These are phyloP conservation scores for Brachionus rotundiformis DNA, from an alignment of 1,140 invertebrate species.

Conservation along the genomic window DNA sequence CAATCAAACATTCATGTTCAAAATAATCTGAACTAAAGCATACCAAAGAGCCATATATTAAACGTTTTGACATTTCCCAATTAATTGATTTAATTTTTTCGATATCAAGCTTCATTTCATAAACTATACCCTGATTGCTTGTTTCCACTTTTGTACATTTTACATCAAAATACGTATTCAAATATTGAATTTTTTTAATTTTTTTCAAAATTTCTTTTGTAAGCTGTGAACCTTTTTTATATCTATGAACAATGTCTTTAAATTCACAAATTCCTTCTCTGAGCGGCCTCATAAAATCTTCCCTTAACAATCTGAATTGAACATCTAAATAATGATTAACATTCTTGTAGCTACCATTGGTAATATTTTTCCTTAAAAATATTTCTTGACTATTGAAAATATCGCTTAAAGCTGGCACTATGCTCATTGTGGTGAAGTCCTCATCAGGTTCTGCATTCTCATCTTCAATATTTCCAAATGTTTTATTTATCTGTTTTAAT, in stretches of 20 bases:
- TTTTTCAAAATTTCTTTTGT: neutral
- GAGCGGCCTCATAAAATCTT: conserved; percentile 69
- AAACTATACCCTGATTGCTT: conserved; percentile 51
- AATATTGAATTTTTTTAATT: conserved; percentile 19
- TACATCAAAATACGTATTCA: conserved; percentile 50
- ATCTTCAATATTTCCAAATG: neutral
- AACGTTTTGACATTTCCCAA: conserved; percentile 64
- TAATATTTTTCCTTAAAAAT: conserved; percentile 68
- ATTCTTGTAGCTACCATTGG: conserved; percentile 68
- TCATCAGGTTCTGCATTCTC: conserved; percentile 53
- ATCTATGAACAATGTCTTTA: conserved; percentile 33
- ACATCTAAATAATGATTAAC: conserved; percentile 74
- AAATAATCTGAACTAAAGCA: conserved; percentile 44
- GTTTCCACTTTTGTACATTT: neutral
- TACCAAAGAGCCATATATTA: conserved; percentile 68
- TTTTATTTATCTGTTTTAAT: neutral
- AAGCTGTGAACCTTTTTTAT: neutral
- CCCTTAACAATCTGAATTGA: conserved; percentile 74
- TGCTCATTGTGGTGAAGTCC: conserved; percentile 58
- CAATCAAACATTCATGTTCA: conserved; percentile 22
- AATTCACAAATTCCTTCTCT: conserved; percentile 61
- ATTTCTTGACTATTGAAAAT: conserved; percentile 55
- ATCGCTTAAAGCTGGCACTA: conserved; percentile 58
- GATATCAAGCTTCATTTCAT: conserved; percentile 52
- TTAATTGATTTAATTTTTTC: conserved; percentile 52